Conservation (phyloP, 1,140 invertebrate genomes). For the Sinella curviseta region DNA sequence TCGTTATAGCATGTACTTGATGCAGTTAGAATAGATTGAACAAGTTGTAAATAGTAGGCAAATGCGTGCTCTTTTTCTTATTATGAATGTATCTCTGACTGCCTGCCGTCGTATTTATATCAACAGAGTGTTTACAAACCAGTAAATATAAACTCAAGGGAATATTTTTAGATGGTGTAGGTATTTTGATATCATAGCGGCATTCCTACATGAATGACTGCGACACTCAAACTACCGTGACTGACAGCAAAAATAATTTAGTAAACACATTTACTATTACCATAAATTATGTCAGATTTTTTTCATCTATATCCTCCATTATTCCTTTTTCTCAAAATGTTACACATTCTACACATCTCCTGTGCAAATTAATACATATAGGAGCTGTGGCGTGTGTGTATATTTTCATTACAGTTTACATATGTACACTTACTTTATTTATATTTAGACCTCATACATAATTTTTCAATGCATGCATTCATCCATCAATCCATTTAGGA, state of each 20-base stretch:
- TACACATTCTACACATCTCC: no score
- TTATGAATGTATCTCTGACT: background rate
- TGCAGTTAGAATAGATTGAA: no score
- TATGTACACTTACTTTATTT: no score
- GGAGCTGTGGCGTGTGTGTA: no score
- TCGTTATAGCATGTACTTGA: no score
- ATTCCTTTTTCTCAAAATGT: background rate
- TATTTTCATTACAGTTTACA: no score
- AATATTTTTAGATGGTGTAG: background rate
- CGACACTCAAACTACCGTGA: constrained; percentile 17
- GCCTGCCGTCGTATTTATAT: background rate
- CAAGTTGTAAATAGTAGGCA: background rate
- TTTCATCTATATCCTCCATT: background rate
- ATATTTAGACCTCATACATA: no score
- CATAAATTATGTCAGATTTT: constrained; percentile 13
- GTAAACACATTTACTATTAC: background rate
- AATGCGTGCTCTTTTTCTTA: background rate
- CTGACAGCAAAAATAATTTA: background rate
- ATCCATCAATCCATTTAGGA: no score
- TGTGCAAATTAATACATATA: no score
- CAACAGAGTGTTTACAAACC: constrained; percentile 7
- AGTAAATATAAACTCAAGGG: background rate
- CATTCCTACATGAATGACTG: constrained; percentile 17
- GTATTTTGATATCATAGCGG: background rate
- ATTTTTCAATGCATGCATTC: no score